Evolutionary conservation across 2,113 vertebrate genomes (phyloP).

Genomic region (Trochalopteron elliotii): DNA sequence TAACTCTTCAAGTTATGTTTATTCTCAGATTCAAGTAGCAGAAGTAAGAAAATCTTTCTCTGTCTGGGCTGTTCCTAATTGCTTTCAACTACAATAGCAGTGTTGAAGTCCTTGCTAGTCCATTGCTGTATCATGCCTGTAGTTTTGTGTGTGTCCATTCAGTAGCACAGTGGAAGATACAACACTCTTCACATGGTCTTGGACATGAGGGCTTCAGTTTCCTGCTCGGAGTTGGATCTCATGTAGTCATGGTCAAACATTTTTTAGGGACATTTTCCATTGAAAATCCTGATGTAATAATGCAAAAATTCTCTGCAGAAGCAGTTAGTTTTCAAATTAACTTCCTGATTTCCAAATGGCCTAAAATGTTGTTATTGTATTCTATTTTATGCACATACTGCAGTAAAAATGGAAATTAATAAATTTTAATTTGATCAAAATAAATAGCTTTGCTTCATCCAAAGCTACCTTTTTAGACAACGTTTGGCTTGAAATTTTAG

Average conservation of each 20-base stretch:
- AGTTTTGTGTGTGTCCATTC: neutral
- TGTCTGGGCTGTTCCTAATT: neutral
- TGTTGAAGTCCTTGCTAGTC: neutral
- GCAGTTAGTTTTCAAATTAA: neutral
- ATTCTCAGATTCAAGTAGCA: constrained; percentile 39
- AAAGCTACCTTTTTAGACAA: neutral
- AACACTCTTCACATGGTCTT: neutral
- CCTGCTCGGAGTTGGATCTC: neutral
- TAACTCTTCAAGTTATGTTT: neutral
- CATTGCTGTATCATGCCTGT: neutral
- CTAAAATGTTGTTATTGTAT: neutral
- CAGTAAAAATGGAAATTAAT: fast-evolving
- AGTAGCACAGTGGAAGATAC: neutral
- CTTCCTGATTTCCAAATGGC: neutral
- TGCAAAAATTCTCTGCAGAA: neutral
- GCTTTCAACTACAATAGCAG: neutral
- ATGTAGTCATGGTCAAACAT: neutral
- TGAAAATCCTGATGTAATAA: neutral
- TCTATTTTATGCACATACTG: neutral
- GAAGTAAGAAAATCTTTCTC: neutral
- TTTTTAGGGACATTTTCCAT: neutral
- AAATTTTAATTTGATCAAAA: neutral
- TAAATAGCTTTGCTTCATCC: neutral
- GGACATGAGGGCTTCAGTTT: neutral
- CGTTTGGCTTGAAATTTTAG: neutral